Evolutionary conservation across 2,797 vertebrate genomes (phyloP).

Genomic region (Ceryle rudis): DNA sequence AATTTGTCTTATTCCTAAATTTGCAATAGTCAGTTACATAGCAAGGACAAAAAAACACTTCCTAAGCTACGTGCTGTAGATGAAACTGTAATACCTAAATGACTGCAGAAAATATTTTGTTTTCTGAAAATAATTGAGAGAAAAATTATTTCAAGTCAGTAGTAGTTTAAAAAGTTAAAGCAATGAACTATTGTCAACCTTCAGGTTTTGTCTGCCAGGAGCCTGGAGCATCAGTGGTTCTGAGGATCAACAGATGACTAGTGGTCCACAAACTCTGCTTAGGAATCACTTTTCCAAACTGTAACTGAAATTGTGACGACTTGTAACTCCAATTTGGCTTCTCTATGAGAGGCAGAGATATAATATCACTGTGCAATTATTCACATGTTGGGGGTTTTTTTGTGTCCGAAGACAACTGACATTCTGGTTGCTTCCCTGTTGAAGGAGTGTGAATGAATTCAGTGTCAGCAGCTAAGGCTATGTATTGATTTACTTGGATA

Average conservation of each 20-base stretch:
- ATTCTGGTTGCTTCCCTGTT: not conserved
- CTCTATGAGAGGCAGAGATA: not conserved
- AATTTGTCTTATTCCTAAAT: not conserved
- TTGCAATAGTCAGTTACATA: not conserved
- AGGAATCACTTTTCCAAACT: not conserved
- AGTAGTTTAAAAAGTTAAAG: not conserved
- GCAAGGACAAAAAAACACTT: not conserved
- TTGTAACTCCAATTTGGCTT: not conserved
- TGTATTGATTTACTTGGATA: not conserved
- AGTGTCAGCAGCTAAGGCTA: not conserved
- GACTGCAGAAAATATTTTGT: not conserved
- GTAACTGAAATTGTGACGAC: not conserved
- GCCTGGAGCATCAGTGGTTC: accelerated
- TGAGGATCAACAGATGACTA: not conserved
- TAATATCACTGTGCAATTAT: not conserved
- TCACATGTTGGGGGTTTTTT: accelerated
- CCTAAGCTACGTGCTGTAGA: not conserved
- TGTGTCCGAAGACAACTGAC: not conserved
- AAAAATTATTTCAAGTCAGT: not conserved
- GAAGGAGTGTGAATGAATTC: not conserved
- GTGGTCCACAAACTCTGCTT: not conserved
- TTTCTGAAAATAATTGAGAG: not conserved
- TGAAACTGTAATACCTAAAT: not conserved
- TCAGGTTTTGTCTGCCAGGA: not conserved
- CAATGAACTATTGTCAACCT: not conserved